Percentiles rank a stretch among this genome's conserved stretches.
Conservation (phyloP, 2,888 invertebrate species). For the Micropterix aruncella region DNA sequence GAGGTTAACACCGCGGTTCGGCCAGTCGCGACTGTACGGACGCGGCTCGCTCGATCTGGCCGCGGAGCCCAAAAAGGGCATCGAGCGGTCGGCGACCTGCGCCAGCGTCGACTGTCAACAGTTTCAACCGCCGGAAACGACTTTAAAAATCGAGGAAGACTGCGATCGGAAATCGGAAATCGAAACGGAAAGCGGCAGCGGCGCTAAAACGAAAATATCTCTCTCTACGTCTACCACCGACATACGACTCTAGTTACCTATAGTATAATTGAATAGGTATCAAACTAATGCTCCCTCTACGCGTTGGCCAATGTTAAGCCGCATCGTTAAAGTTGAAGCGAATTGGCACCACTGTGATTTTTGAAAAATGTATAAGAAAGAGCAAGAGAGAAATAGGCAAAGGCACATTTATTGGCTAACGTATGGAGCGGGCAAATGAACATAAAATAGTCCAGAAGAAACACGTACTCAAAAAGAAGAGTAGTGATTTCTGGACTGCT, state of each 20-base stretch:
- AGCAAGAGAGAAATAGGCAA: too few species aligned
- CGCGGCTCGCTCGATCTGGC: conserved; percentile 29
- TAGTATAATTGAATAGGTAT: too few species aligned
- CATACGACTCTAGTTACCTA: background rate
- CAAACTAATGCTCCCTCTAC: too few species aligned
- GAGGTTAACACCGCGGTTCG: conserved; percentile 31
- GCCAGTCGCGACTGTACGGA: conserved; percentile 28
- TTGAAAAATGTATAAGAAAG: too few species aligned
- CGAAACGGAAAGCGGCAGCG: background rate
- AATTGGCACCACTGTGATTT: too few species aligned
- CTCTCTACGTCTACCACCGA: background rate
- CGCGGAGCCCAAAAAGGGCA: background rate
- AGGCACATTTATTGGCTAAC: too few species aligned
- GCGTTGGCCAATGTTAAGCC: too few species aligned
- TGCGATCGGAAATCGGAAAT: background rate
- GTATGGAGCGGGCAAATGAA: too few species aligned
- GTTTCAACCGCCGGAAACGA: background rate
- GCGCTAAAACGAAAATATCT: background rate
- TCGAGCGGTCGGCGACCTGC: background rate
- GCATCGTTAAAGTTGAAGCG: too few species aligned
- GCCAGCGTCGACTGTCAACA: background rate
- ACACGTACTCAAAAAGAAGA: too few species aligned
- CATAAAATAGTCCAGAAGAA: too few species aligned
- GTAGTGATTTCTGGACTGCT: too few species aligned
- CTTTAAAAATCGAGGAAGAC: background rate